Base-by-base conservation (phyloP, 2,888 invertebrate genomes). In the Dryomyza anilis region DNA sequence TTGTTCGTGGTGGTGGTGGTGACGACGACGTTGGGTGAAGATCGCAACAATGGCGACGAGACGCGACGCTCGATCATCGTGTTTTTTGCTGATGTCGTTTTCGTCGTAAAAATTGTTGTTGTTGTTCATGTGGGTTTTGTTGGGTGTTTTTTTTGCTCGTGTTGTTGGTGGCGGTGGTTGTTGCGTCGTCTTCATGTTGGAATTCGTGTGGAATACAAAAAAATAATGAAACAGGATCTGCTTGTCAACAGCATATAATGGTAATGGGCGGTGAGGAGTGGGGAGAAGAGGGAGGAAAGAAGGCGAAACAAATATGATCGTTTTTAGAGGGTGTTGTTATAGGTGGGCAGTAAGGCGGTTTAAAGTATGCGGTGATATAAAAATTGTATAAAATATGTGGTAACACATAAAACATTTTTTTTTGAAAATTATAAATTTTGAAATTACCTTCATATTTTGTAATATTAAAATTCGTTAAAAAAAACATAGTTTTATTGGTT, bases 191-290 rank as follows among this genome's bases (percentile, higher is more conserved):
- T 19, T 25, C 12, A 21, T 27, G 14, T 10, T 39, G 2, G 14
- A 33, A n/a, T n/a, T n/a, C n/a, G n/a, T n/a, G n/a, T n/a, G n/a
- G n/a, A n/a, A n/a, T n/a, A n/a, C 19, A 53, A 36, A 55, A 21
- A n/a, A 16, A 45, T 16, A 50, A 27, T 23, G 23, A 60, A 36
- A 50, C 36, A 50, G 48, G 50, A 60, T 60, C 60, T 36, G 50
- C 39, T 50, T 60, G 48, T 50, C 16, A 50, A 8, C 29, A 10
- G n/a, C 43, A 43, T 16, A 43, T 43, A 2, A 16, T 43, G n/a
- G n/a, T 2, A 16, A 16, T 53, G 21, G 5, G 1, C 19, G 29
- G 1, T 33, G 21, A 5, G 29, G 16, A 30, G 10, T 30, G 53
- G 8, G 16, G 29, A 19, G 55, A 19, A 36, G 33, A 14, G 6